Percentiles rank a stretch among this genome's conserved stretches.
Evolutionary conservation across 2,888 invertebrate species (phyloP).

Genomic region (Platycnemis pennipes): DNA sequence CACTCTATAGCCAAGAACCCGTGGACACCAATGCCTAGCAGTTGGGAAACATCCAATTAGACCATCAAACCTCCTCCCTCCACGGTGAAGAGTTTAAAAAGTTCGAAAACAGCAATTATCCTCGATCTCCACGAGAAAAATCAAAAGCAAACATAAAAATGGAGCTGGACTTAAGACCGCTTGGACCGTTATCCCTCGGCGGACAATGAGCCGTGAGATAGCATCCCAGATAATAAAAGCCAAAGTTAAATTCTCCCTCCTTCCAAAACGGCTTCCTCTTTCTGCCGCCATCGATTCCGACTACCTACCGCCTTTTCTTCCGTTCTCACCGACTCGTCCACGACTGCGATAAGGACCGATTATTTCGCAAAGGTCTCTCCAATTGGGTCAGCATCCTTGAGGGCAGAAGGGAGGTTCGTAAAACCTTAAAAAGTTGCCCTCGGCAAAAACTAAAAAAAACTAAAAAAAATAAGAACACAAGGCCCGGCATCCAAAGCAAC

Average conservation of each 20-base stretch:
- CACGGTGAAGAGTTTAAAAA: no score
- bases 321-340: background rate
- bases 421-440: background rate
- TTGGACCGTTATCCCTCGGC: background rate
- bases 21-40: no score
- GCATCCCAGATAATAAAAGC: background rate
- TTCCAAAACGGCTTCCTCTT: background rate
- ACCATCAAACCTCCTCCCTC: no score
- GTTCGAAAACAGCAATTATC: no score
- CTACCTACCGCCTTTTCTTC: background rate
- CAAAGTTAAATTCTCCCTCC: background rate
- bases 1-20: no score
- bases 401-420: background rate
- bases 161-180: background rate
- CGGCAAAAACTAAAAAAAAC: background rate
- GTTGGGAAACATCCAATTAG: no score
- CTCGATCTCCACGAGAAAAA: background rate
- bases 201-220: background rate
- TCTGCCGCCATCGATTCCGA: background rate
- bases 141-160: background rate
- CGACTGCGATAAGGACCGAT: background rate
- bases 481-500: background rate
- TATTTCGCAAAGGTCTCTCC: background rate
- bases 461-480: background rate
- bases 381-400: constrained; percentile 21